A percentile compares a stretch with the other conserved stretches of the same genome.
phyloP scores from a whole-genome alignment of 1,140 invertebrate genomes.

The Macrobrachium rosenbergii region DNA sequence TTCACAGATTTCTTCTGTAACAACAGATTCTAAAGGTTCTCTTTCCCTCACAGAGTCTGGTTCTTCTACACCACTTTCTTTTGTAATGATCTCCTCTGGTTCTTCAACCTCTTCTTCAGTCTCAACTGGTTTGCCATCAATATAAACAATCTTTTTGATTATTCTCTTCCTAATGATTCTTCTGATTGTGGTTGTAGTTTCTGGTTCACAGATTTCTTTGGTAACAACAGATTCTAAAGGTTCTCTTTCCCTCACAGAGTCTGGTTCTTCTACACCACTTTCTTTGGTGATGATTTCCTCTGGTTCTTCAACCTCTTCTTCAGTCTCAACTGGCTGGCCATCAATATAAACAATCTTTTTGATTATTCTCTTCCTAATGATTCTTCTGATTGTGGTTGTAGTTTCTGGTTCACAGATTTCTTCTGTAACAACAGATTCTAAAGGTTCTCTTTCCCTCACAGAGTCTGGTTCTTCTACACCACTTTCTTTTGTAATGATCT shows the following conservation, averaged over 20 bases:
- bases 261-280: no score
- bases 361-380: background rate
- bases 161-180: constrained; percentile 8
- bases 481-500: background rate
- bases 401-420: background rate
- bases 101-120: constrained; percentile 48
- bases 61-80: background rate
- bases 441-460: background rate
- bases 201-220: background rate
- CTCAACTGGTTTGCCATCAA: constrained; percentile 48
- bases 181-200: background rate
- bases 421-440: background rate
- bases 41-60: background rate
- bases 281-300: background rate
- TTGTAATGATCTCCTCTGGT: constrained; percentile 21
- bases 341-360: background rate
- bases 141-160: constrained; percentile 12
- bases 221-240: background rate
- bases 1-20: background rate
- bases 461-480: background rate
- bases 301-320: background rate
- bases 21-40: background rate
- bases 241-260: background rate
- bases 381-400: background rate
- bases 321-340: background rate